phyloP scores from a whole-genome alignment of 2,797 vertebrate species.

The Karalla daura region DNA sequence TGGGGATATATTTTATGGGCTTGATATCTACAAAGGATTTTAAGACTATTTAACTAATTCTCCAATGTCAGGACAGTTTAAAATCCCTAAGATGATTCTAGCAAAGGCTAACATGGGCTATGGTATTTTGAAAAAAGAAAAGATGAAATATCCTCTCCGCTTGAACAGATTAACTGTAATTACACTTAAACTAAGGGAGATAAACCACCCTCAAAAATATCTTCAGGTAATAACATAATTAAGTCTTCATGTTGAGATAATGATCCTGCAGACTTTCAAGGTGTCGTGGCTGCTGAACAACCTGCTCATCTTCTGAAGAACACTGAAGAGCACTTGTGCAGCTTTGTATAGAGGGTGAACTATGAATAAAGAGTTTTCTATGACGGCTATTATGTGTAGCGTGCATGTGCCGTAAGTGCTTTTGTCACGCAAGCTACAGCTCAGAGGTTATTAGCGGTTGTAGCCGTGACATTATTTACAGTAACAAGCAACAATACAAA shows the following conservation, averaged over 20 bases:
- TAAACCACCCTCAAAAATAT: slow-evolving; percentile 12
- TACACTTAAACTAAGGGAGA: slow-evolving; percentile 18
- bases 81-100: neutral
- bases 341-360: neutral
- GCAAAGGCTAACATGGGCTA: neutral
- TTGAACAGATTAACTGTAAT: slow-evolving; percentile 19
- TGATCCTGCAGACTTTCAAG: neutral
- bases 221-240: slow-evolving; percentile 35
- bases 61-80: neutral
- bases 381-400: neutral
- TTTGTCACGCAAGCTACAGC: neutral
- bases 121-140: neutral
- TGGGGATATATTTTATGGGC: too few relatives aligned
- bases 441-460: neutral
- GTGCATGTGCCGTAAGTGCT: too few relatives aligned
- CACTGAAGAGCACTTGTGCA: too few relatives aligned
- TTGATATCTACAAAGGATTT: neutral
- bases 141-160: neutral
- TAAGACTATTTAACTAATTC: neutral
- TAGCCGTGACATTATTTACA: too few relatives aligned
- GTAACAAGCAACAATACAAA: too few relatives aligned
- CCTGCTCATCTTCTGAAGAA: neutral
- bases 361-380: neutral
- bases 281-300: neutral
- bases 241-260: slow-evolving; percentile 34